Evolutionary conservation across 92 coral and sea anemone genomes (phyloP).

Genomic region (Epizoanthus ramosus): DNA sequence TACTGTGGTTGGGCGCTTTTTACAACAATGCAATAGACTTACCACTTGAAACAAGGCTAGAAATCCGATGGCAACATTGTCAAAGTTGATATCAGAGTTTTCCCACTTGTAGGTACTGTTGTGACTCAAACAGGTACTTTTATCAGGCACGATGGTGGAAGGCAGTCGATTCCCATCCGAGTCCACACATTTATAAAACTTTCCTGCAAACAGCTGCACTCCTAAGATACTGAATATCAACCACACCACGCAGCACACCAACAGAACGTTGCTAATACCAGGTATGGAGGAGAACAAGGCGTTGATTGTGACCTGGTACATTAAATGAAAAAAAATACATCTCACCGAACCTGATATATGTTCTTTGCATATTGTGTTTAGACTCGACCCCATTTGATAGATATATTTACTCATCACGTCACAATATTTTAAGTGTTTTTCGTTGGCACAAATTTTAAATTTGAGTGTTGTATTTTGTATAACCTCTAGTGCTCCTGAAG

Average conservation of each 20-base stretch:
- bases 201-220: slow-evolving; percentile 71
- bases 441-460: too few relatives aligned
- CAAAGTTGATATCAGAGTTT: slow-evolving; percentile 85
- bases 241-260: slow-evolving; percentile 50
- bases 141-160: slow-evolving; percentile 54
- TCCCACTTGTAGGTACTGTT: slow-evolving; percentile 71
- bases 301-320: slow-evolving; percentile 43
- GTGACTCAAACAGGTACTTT: slow-evolving; percentile 51
- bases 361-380: too few relatives aligned
- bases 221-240: slow-evolving; percentile 60
- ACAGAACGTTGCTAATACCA: slow-evolving; percentile 53
- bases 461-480: too few relatives aligned
- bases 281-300: slow-evolving; percentile 51
- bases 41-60: slow-evolving; percentile 89
- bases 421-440: too few relatives aligned
- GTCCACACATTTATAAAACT: slow-evolving; percentile 71
- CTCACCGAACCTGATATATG: too few relatives aligned
- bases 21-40: slow-evolving; percentile 24
- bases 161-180: slow-evolving; percentile 37
- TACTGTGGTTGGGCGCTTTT: too few relatives aligned
- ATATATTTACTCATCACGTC: too few relatives aligned
- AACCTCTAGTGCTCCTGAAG: too few relatives aligned
- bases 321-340: not conserved
- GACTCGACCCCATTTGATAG: too few relatives aligned
- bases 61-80: slow-evolving; percentile 84